Base-by-base conservation (phyloP, 2,888 invertebrate genomes). In the Embidobia sp. region DNA sequence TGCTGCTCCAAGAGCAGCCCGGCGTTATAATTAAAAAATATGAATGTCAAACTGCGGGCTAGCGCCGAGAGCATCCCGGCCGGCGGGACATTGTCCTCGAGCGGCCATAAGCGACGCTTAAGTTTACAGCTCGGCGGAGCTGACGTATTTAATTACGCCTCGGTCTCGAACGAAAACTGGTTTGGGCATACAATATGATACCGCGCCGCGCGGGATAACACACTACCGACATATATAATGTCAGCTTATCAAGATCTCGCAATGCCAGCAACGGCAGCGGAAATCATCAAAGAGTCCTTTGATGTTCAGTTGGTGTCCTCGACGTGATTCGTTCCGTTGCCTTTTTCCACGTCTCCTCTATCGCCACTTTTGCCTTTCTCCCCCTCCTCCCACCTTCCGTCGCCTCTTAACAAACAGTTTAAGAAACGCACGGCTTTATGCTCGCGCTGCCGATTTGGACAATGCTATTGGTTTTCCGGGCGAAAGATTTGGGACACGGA, bases 271-370 rank as follows among this genome's bases (percentile, higher is more conserved):
- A 84, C 82, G 80, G 82, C 85, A 85, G 86, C 87, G 86, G 86
- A 85, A 86, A 87, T 83, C 85, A 86, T 88, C 87, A 87, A 87
- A 87, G 87, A 85, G 84, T 87, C 85, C 86, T 88, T 88, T 87
- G 86, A 86, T 86, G 87, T 87, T 85, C 82, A 83, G 84, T 84
- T 85, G 85, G 83, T 85, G 85, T 86, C 84, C 85, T 84, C 85
- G 81, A 78, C 76, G 78, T 76, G 79, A 81, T 77, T 75, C 82
- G 82, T 80, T 79, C 75, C 73, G 72, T 63, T 49, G 75, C 75
- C 74, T 75, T 64, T 66, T 72, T 53, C 59, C 64, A 49, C 57
- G 48, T 35, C 59, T 57, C 13, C 40, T 57, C 19, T 48, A 49
- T 46, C 53, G 55, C 46, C 49, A 61, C 63, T 40, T 55, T 48